Conservation (phyloP, 2,797 vertebrate species). For the Chaenodraco wilsoni region DNA sequence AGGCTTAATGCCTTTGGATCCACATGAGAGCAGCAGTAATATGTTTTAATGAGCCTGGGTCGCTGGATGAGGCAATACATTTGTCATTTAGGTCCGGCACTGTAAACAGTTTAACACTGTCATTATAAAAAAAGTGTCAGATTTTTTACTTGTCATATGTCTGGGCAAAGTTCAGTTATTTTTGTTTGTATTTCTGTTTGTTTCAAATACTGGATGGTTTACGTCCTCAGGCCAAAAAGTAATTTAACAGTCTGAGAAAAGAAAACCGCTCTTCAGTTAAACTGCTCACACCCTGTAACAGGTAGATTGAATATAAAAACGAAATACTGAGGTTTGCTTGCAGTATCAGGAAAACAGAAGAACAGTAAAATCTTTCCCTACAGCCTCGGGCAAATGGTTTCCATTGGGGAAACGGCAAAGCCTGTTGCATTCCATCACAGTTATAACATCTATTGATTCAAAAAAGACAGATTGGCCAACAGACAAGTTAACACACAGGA, state of each 20-base stretch:
- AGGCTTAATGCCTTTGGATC: conserved; percentile 46
- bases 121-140: background rate
- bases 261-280: background rate
- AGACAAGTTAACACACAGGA: background rate
- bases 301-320: background rate
- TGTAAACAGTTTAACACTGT: conserved; percentile 36
- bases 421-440: background rate
- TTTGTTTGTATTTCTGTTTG: background rate
- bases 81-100: conserved; percentile 47
- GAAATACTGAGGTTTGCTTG: background rate
- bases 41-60: conserved; percentile 58
- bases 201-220: background rate
- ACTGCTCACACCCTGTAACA: background rate
- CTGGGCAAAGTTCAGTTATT: background rate
- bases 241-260: background rate
- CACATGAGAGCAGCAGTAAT: conserved; percentile 56
- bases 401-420: background rate
- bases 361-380: background rate
- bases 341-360: background rate
- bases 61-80: conserved; percentile 38
- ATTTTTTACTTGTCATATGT: background rate
- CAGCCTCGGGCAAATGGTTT: background rate
- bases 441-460: background rate
- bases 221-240: background rate
- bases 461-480: background rate